These are phyloP conservation scores for Bruchidius siliquastri DNA, from an alignment of 2,888 invertebrate genomes.

Conservation along the genomic window DNA sequence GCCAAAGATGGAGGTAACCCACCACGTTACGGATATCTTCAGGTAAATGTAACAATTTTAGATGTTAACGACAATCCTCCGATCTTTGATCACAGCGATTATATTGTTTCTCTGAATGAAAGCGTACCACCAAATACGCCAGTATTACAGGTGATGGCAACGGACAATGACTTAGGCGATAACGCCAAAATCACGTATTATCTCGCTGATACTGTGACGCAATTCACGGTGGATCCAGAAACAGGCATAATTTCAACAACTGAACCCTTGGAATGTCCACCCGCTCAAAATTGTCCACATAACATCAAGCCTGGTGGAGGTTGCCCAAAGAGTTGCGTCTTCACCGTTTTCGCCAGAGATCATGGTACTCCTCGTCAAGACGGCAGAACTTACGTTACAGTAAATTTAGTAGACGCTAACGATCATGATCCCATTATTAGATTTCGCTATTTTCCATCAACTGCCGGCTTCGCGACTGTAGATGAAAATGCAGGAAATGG, in stretches of 20 bases:
- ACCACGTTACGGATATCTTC: constrained; percentile 75
- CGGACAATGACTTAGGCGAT: constrained; percentile 88
- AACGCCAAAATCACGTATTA: constrained; percentile 91
- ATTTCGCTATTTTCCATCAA: constrained; percentile 79
- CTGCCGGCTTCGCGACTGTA: constrained; percentile 83
- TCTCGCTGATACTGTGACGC: constrained; percentile 76
- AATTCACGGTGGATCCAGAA: constrained; percentile 88
- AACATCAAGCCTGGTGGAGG: constrained; percentile 52
- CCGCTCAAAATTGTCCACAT: constrained; percentile 76
- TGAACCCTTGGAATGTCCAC: constrained; percentile 75
- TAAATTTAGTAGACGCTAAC: constrained; percentile 87
- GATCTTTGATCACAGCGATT: constrained; percentile 92
- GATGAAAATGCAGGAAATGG: constrained; percentile 91
- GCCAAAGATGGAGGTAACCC: constrained; percentile 83
- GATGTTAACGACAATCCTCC: constrained; percentile 95
- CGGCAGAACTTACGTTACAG: constrained; percentile 88
- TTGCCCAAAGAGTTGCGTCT: constrained; percentile 89
- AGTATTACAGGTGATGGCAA: constrained; percentile 88
- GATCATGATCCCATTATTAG: constrained; percentile 91
- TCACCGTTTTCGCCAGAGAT: constrained; percentile 90
- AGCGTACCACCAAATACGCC: constrained; percentile 86
- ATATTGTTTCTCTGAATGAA: constrained; percentile 87
- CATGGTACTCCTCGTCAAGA: constrained; percentile 88
- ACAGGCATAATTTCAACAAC: constrained; percentile 85
- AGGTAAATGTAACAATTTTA: constrained; percentile 85